Evolutionary conservation across 2,113 vertebrate genomes (phyloP), one percentile per base, ranked within the genome.

Genomic region (Neotragus pygmaeus): DNA sequence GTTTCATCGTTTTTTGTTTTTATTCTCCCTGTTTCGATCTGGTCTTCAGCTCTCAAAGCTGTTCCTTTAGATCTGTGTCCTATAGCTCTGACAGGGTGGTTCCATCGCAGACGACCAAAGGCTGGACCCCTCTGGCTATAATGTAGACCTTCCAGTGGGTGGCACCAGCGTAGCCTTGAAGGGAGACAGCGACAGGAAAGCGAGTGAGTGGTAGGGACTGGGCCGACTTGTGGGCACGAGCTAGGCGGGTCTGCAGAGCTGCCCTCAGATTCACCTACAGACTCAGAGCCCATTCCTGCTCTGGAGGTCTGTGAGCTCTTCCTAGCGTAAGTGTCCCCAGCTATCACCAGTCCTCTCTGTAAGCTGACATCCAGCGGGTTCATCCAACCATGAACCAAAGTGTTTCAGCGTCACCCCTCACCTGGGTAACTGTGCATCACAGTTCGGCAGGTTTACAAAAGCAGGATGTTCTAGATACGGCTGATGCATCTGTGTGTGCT

Each of bases 91-190:
- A 98, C 89, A 96, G 88, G n/a, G 98, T 97, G 96, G 98, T 98
- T 98, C 98, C 99, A 13, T 99, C 98, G 16, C 99, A 99, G 93
- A 99, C 25, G 43, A 99, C 97, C 0, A 70, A 89, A 0, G 99
- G 98, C 97, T 99, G 98, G 13, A 53, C 85, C 60, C 98, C 99
- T 98, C 95, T 98, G 98, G 98, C 98, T 92, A 86, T 6, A 92
- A 99, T 97, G 97, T 98, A 98, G 98, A 98, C 95, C 7, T 89
- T 98, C 99, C 99, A 99, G 97, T 98, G 87, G 58, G 97, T 87
- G 1, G 94, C 0, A 19, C 91, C 97, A n/a, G 98, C 98, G 43
- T 98, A 99, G 81, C 98, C 99, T 99, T 93, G 97, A 95, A n/a
- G 96, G 66, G 60, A 96, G 93, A 97, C 45, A 97, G 86, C 55